These are phyloP conservation scores for Andrena minutula DNA, from an alignment of 2,888 invertebrate species.

Conservation along the genomic window DNA sequence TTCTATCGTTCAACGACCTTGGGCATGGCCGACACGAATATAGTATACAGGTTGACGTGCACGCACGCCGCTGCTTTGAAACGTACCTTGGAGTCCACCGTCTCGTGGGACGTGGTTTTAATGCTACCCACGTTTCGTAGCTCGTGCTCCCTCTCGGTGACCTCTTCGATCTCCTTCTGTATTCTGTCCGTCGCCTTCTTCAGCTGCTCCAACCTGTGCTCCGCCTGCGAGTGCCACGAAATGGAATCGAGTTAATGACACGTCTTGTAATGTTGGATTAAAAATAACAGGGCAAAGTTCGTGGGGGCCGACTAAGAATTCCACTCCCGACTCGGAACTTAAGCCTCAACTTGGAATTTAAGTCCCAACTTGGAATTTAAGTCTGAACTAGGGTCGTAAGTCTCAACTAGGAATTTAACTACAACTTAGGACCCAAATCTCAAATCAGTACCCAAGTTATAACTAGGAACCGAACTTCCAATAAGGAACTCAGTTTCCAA, in stretches of 20 bases:
- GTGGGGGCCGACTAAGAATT: no score
- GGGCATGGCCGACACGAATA: constrained; percentile 38
- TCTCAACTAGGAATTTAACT: no score
- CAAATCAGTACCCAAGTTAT: no score
- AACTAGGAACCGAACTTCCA: no score
- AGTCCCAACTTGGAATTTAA: no score
- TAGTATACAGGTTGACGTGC: constrained; percentile 1
- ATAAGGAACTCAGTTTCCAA: no score
- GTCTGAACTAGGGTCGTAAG: no score
- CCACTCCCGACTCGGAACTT: no score
- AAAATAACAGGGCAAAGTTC: no score
- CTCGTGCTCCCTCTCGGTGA: constrained; percentile 93
- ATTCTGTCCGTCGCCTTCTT: constrained; percentile 89
- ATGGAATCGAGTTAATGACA: constrained; percentile 55
- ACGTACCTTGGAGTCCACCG: constrained; percentile 84
- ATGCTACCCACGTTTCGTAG: constrained; percentile 89
- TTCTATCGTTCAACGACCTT: constrained; percentile 59
- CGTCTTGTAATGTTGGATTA: no score
- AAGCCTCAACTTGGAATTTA: no score
- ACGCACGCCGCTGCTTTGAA: constrained; percentile 15
- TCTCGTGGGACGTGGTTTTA: constrained; percentile 86
- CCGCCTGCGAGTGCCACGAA: constrained; percentile 85
- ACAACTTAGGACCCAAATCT: no score
- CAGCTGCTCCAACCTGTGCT: constrained; percentile 90
- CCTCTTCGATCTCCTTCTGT: constrained; percentile 95